Evolutionary conservation across 2,113 vertebrate species (phyloP), one percentile per base, ranked within the genome.

Genomic region (Myiagra hebetior): DNA sequence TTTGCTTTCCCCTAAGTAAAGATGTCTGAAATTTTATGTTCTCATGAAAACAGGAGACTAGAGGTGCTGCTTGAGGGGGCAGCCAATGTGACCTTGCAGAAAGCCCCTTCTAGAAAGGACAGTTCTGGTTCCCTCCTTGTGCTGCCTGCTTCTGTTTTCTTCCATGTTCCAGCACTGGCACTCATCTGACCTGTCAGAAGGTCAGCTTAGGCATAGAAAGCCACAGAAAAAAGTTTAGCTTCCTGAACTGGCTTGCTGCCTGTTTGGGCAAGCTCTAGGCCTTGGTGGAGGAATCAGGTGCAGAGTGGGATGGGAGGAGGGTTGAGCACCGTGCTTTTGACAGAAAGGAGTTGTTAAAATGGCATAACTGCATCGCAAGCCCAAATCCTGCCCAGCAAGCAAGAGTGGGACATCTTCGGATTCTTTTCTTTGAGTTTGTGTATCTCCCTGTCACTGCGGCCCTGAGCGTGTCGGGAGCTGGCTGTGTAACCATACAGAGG

Each of bases 301-400:
- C 22, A 42, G 26, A 9, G 41, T 72, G 46, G 86, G 18, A 11
- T 60, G 17, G 35, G 19, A 77, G 57, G 41, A 23, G 27, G 27
- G 7, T 24, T 46, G 67, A 42, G 33, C n/a, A 50, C 13, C 1
- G 1, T 0, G 5, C 41, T 69, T 63, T 31, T 0, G 1, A 11
- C 33, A 39, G 39, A 1, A 5, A 26, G 22, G 35, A 30, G 9
- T 21, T 68, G 37, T 73, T 78, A 19, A 33, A 74, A 49, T 21
- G 60, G 10, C 49, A 12, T 33, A 35, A 50, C 31, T 83, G 23
- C 19, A 60, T 37, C 0, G 0, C 49, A 84, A 47, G 50, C 30
- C 46, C 4, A 9, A 84, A 78, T 81, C 42, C n/a, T 44, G 47
- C 21, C 27, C 31, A 59, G 13, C 0, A 5, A 91, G 39, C 13